Evolutionary conservation across 2,113 vertebrate genomes (phyloP), one percentile per base, ranked within the genome.

Genomic region (Planiliza haematocheilus): DNA sequence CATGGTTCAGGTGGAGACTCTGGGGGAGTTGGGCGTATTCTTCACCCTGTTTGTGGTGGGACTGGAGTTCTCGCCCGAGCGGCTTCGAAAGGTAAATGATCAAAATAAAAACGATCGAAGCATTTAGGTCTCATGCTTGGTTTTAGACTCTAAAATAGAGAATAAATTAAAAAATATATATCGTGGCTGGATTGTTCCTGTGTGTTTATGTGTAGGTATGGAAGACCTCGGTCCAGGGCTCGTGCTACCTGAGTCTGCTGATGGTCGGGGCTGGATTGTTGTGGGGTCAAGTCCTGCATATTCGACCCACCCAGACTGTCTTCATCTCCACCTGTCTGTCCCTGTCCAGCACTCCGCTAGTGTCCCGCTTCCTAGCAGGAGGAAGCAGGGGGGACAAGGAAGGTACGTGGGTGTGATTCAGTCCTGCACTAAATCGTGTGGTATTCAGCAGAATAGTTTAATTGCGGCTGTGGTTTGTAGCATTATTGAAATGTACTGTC

Each of bases 1-100:
- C 36, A 96, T 98, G 91, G 97, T 99, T 13, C 98, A 99, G 91
- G 97, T 99, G 89, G 97, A 99, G 86, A 99, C 97, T 0, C 82
- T 99, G 50, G 98, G 97, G 79, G 97, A 99, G 73, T 91, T 99
- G 74, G 97, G 98, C 6, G 97, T 99, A 10, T 99, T 99, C 92
- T 99, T 98, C 79, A 98, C 97, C n/a, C 94, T 99, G n/a, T 99
- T 99, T 84, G 92, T 99, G 45, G 97, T 99, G 45, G 98, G 98
- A 57, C 86, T 99, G 74, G 98, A 99, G 86, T 99, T 99, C 90
- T 99, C 97, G 59, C 98, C 98, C 13, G 97, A 99, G 84, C 96
- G 95, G 67, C 92, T 99, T 60, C 94, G 94, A 86, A 99, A 99
- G 97, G 98, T 99, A 92, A 73, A 48, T 13, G 11, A 30, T 30